Percentiles rank a stretch among this genome's conserved stretches.
These are phyloP conservation scores for Pristionchus maxplancki DNA, from an alignment of 2,888 invertebrate genomes.

Conservation along the genomic window DNA sequence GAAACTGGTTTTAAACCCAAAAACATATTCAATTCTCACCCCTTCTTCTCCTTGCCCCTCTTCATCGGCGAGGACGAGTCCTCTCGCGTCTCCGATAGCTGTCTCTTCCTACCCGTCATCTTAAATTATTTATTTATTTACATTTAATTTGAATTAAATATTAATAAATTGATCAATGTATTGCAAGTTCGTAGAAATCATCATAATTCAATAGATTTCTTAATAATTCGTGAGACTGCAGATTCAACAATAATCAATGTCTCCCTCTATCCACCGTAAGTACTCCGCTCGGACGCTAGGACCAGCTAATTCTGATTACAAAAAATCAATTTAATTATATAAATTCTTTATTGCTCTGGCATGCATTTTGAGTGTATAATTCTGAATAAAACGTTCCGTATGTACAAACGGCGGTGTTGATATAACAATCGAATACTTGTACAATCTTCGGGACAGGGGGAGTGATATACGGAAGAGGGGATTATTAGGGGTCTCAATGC, in stretches of 20 bases:
- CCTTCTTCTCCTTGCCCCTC: not conserved
- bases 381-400: not conserved
- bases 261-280: not conserved
- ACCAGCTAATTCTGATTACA: not conserved
- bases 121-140: not conserved
- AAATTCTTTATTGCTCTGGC: conserved; percentile 14
- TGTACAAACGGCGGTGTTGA: not conserved
- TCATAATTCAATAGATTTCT: no score
- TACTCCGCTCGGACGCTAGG: not conserved
- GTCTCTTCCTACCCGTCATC: conserved; percentile 8
- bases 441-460: not conserved
- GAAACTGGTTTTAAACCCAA: no score
- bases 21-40: not conserved
- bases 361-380: not conserved
- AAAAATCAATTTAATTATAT: not conserved
- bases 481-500: not conserved
- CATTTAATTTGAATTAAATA: no score
- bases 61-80: not conserved
- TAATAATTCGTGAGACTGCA: no score
- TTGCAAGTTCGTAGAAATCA: no score
- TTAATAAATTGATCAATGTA: no score
- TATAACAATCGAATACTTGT: conserved; percentile 20
- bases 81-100: not conserved
- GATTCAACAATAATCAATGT: not conserved
- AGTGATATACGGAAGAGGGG: not conserved